Base-by-base conservation (phyloP, 2,888 invertebrate species). In the Eupeodes latifasciatus region DNA sequence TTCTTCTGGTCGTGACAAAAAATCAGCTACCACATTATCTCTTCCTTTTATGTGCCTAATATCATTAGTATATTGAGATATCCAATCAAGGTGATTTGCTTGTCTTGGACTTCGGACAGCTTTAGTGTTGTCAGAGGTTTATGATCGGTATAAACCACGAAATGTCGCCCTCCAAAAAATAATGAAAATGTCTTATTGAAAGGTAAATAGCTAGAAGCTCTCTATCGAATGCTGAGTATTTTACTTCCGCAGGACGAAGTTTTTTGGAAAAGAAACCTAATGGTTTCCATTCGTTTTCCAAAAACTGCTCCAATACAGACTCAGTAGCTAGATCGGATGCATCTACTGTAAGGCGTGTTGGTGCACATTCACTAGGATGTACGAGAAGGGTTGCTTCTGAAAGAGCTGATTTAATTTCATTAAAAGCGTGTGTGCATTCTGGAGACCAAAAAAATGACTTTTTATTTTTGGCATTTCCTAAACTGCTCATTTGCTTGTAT, bases 101-200 rank as follows among this genome's bases (percentile, higher is more conserved):
- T 78, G 78, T 16, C 79, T 51, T n/a, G 79, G 69, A 9, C 69
- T 79, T 53, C 78, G 49, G 9, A 47, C 49, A 6, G 78, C 51
- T 69, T 69, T 69, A 44, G 51, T 27, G 69, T 77, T 4, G 59
- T 67, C 12, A 77, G 47, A 16, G 49, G 66, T 64, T 64, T 64
- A 36, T 74, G 74, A 49, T 61, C 74, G n/a, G 74, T n/a, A n/a
- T n/a, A n/a, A n/a, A n/a, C n/a, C 61, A 74, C 40, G 14, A 71
- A 69, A 4, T 16, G 10, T 16, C 59, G 67, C 67, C 59, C 61
- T 78, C 69, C 34, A 78, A 57, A 19, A 67, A 67, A 27, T 78
- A 59, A 4, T 67, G 27, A 5, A 67, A 78, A 49, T 75, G 75
- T 19, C 27, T 12, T 49, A 66, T 66, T 7, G 66, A 66, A n/a